These are phyloP conservation scores for Lutraria rhynchaena DNA, from an alignment of 1,140 invertebrate genomes.

Conservation along the genomic window DNA sequence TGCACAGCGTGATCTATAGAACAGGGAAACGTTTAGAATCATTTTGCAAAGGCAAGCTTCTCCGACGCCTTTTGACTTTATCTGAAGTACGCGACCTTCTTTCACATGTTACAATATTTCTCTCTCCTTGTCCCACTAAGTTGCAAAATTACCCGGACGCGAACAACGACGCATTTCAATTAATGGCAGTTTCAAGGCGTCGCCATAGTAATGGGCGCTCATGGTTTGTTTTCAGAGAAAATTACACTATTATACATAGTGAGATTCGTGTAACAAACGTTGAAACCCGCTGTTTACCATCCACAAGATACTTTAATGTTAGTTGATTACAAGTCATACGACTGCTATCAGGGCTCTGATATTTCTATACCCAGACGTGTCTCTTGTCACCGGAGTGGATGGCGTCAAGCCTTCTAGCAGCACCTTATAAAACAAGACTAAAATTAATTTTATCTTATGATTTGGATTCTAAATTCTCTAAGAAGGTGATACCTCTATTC, in stretches of 20 bases:
- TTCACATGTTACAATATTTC: conserved; percentile 32
- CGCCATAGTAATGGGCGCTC: conserved; percentile 15
- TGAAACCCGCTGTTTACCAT: conserved; percentile 32
- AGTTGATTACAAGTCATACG: conserved; percentile 20
- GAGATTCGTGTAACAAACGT: conserved; percentile 16
- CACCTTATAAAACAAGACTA: background rate
- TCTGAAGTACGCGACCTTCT: conserved; percentile 17
- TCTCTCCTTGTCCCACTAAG: background rate
- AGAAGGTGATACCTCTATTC: conserved; percentile 7
- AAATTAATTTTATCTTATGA: conserved; percentile 41
- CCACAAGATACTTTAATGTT: conserved; percentile 58
- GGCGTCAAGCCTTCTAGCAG: conserved; percentile 9
- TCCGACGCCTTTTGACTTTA: conserved; percentile 58
- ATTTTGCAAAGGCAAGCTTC: conserved; percentile 3
- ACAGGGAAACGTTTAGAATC: conserved; percentile 45
- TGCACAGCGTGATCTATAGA: conserved; percentile 24
- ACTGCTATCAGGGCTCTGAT: background rate
- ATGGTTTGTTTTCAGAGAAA: conserved; percentile 37
- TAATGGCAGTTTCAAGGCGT: conserved; percentile 21
- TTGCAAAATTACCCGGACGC: conserved; percentile 16
- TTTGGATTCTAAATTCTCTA: background rate
- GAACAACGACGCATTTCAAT: conserved; percentile 3
- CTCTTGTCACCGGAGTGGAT: background rate
- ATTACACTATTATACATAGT: conserved; percentile 49
- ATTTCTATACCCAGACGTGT: too few relatives aligned